Percentiles rank a stretch among this genome's conserved stretches.
Evolutionary conservation across 2,888 invertebrate genomes (phyloP).

Genomic region (Scaptomyza tumidula): DNA sequence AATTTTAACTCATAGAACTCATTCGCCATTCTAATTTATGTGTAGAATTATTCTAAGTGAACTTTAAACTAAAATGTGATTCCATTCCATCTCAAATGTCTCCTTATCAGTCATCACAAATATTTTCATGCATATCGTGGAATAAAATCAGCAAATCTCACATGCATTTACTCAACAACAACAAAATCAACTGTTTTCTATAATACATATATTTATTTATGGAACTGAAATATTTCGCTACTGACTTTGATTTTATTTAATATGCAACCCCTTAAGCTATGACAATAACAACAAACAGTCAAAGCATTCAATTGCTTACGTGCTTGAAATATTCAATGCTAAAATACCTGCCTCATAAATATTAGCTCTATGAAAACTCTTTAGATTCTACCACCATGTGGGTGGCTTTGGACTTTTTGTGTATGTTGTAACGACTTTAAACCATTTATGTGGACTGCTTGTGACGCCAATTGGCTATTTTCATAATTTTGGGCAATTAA

Average conservation of each 20-base stretch:
- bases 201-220: conserved; percentile 24
- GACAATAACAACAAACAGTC: conserved; percentile 42
- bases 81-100: conserved; percentile 10
- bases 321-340: conserved; percentile 41
- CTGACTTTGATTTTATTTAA: conserved; percentile 36
- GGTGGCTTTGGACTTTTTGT: conserved; percentile 44
- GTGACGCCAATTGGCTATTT: conserved; percentile 47
- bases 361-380: conserved; percentile 34
- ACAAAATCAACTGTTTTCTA: conserved; percentile 43
- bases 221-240: conserved; percentile 29
- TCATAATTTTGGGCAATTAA: conserved; percentile 44
- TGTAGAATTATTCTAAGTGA: conserved; percentile 8
- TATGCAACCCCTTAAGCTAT: conserved; percentile 31
- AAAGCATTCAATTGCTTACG: conserved; percentile 51
- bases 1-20: background rate
- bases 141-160: conserved; percentile 27
- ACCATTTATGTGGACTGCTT: conserved; percentile 20
- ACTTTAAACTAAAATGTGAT: conserved; percentile 28
- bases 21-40: background rate
- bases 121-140: conserved; percentile 9
- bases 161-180: conserved; percentile 37
- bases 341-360: conserved; percentile 52
- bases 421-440: conserved; percentile 13
- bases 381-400: conserved; percentile 20
- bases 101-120: conserved; percentile 44